Conservation (phyloP, 2,888 invertebrate genomes). For the Callimorpha dominula region DNA sequence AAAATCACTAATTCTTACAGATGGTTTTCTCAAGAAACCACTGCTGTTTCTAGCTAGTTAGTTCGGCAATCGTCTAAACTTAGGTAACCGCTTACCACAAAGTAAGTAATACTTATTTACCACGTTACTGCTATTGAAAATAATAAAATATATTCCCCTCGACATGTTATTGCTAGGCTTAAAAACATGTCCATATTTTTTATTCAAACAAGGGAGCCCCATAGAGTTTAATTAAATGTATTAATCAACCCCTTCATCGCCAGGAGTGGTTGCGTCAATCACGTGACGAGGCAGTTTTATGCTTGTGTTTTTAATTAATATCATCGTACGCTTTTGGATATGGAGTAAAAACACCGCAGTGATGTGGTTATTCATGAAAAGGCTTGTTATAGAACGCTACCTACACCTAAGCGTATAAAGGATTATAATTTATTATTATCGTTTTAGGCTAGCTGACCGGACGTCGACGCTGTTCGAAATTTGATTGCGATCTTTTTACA, state of each 20-base stretch:
- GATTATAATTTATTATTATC: too few relatives aligned
- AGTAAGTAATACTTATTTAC: not conserved
- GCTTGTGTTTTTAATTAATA: slow-evolving; percentile 51
- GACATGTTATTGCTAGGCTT: slow-evolving; percentile 21
- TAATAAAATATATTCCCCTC: not conserved
- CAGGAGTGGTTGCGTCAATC: slow-evolving; percentile 55
- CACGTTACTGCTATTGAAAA: not conserved
- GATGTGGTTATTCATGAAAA: not conserved
- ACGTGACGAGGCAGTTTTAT: slow-evolving; percentile 58
- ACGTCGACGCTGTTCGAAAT: too few relatives aligned
- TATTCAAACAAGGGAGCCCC: slow-evolving; percentile 33
- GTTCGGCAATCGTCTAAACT: not conserved
- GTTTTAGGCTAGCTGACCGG: too few relatives aligned
- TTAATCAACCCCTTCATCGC: slow-evolving; percentile 59
- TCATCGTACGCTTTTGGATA: slow-evolving; percentile 24
- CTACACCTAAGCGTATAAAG: not conserved
- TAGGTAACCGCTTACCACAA: too few relatives aligned
- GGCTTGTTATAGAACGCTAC: not conserved
- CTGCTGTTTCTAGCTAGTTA: too few relatives aligned
- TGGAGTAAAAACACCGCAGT: slow-evolving; percentile 7
- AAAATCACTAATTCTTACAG: too few relatives aligned
- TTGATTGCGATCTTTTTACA: too few relatives aligned
- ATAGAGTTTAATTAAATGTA: slow-evolving; percentile 67
- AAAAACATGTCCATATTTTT: slow-evolving; percentile 43
- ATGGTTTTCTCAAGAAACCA: too few relatives aligned